Base-by-base conservation (phyloP, 2,113 vertebrate species). In the Triplophysa rosa region DNA sequence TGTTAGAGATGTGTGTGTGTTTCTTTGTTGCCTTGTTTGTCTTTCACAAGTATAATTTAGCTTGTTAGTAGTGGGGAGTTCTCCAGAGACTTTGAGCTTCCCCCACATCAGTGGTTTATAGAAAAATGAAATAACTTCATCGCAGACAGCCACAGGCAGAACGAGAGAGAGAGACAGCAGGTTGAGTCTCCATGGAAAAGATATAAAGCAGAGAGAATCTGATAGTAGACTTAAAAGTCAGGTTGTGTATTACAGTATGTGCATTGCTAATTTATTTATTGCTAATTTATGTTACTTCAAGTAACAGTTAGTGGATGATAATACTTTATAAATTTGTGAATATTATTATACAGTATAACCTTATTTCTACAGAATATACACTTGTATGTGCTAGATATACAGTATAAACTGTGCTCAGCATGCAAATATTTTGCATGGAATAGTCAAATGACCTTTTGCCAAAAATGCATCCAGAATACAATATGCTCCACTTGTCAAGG, bases 31-130 rank as follows among this genome's bases (percentile, higher is more conserved):
- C 49, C 67, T 81, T 78, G 72, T 80, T 76, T 83, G 69, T 76
- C 26, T 83, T 69, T 82, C 33, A 33, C 75, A 23, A 33, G 79
- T 85, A 81, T 79, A 69, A 83, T 86, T 83, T 77, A 77, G 79
- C 65, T 67, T 72, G 65, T 83, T 81, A 81, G 75, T 69, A 14
- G 56, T 42, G 61, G 66, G 75, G 40, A 63, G 37, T 79, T 77
- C 74, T 75, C 75, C 16, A 26, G 42, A 52, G 84, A 75, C 47
- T 0, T 2, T 58, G n/a, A 64, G 52, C 63, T 66, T 67, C 68
- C 56, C 56, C 37, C 56, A n/a, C 19, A 62, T 72, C 24, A 56
- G 56, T 68, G 68, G 75, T 58, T 75, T 61, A 52, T 77, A 67
- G 73, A 68, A 75, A 67, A 79, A 16, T 56, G 52, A 68, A 79